Conservation (phyloP, 2,888 invertebrate genomes). For the Heliconius aoede region DNA sequence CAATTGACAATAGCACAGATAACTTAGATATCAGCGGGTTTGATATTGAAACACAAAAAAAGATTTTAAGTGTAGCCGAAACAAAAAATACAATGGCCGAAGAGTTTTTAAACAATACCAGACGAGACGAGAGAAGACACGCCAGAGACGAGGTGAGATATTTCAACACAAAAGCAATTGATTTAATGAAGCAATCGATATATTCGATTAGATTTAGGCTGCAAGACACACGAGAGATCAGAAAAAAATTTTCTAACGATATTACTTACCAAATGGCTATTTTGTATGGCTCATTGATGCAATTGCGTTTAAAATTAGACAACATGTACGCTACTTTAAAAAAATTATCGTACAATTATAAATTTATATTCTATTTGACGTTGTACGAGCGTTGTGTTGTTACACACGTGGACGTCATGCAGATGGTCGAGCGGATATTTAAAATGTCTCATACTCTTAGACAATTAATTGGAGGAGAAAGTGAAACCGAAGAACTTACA, state of each 20-base stretch:
- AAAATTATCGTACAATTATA: slow-evolving; percentile 15
- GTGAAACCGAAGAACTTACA: not conserved
- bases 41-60: slow-evolving; percentile 46
- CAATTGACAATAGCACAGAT: not conserved
- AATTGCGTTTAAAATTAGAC: slow-evolving; percentile 55
- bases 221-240: slow-evolving; percentile 46
- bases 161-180: slow-evolving; percentile 41
- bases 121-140: not conserved
- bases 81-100: slow-evolving; percentile 30
- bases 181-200: slow-evolving; percentile 56
- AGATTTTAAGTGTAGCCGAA: slow-evolving; percentile 45
- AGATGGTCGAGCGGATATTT: slow-evolving; percentile 52
- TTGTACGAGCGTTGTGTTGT: slow-evolving; percentile 58
- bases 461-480: not conserved
- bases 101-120: slow-evolving; percentile 25
- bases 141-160: not conserved
- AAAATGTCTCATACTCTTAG: slow-evolving; percentile 4
- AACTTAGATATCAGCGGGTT: slow-evolving; percentile 42
- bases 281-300: slow-evolving; percentile 52
- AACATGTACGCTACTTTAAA: slow-evolving; percentile 46
- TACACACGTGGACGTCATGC: slow-evolving; percentile 51
- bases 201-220: slow-evolving; percentile 54
- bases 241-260: slow-evolving; percentile 41
- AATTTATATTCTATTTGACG: slow-evolving; percentile 56
- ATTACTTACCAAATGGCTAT: slow-evolving; percentile 52